These are phyloP conservation scores for Panagrolaimus sp. DNA, from an alignment of 1,140 invertebrate genomes.

Conservation along the genomic window DNA sequence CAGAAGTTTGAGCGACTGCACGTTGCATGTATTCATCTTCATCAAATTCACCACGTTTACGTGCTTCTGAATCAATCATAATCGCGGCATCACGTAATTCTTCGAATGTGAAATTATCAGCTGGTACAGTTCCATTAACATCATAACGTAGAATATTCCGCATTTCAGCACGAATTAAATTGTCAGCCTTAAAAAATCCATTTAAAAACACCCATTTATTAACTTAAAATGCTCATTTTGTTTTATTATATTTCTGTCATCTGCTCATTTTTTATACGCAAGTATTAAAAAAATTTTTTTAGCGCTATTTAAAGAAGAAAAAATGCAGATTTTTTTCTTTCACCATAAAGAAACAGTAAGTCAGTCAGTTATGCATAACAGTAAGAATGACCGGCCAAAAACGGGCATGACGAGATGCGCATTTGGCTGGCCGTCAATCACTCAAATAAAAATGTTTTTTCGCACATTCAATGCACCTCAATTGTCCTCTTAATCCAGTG, in stretches of 20 bases:
- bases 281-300: conserved; percentile 11
- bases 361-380: not conserved
- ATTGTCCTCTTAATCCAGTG: conserved; percentile 4
- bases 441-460: not conserved
- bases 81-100: conserved; percentile 36
- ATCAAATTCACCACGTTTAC: conserved; percentile 5
- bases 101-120: conserved; percentile 35
- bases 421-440: not conserved
- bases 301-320: not conserved
- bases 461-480: not conserved
- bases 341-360: conserved; percentile 3
- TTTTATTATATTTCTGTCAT: too few species aligned
- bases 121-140: conserved; percentile 36
- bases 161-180: conserved; percentile 95
- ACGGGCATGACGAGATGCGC: too few species aligned
- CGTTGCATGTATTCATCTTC: conserved; percentile 20
- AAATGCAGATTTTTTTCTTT: conserved; percentile 1
- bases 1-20: conserved; percentile 39
- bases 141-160: conserved; percentile 51
- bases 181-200: conserved; percentile 73
- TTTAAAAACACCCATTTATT: too few species aligned
- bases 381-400: too few species aligned
- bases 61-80: conserved; percentile 37
- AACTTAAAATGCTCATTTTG: too few species aligned
- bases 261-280: conserved; percentile 5